Evolutionary conservation across 2,797 vertebrate species (phyloP), one percentile per base, ranked within the genome.

Genomic region (Sebastes baramenuke): DNA sequence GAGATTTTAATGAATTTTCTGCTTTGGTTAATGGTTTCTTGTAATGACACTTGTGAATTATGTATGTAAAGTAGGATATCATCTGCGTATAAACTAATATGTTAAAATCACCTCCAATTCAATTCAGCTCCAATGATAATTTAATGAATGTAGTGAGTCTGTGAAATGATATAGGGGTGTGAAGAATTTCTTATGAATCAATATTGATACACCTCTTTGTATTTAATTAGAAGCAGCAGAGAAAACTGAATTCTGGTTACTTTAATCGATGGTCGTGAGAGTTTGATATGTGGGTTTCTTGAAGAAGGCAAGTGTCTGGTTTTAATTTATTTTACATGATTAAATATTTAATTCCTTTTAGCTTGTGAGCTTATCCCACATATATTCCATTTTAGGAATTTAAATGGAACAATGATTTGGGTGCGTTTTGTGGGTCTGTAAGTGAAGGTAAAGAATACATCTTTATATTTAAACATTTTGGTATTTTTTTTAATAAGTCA

Each of bases 401-500:
- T 32, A 5, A 67, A 46, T 32, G 18, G 6, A 75, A 27, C 25
- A 60, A 13, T 20, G 6, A 75, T 67, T 61, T 36, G 20, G 13
- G 12, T 16, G 14, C 52, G 24, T 27, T 54, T 46, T 68, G 24
- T 67, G 4, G 16, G 18, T 2, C 27, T 72, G n/a, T 16, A 30
- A 60, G 25, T 1, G 1, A 38, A 14, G 3, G 29, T 38, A 22
- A 74, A 65, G 18, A 66, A 71, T 27, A 66, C 16, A 60, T 24
- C 7, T 56, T 52, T 10, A 55, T 65, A 27, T 49, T 34, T n/a
- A 13, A 46, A 71, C 8, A 72, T 56, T 59, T 61, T 36, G 4
- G 7, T 46, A 3, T 52, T 72, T 80, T 78, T 78, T 78, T 32
- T 59, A 65, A 67, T 65, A 77, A 56, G 72, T 71, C 73, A 42